A percentile compares a stretch with the other conserved stretches of the same genome.
Evolutionary conservation across 2,797 vertebrate species (phyloP).

Genomic region (Pseudochirops cupreus): DNA sequence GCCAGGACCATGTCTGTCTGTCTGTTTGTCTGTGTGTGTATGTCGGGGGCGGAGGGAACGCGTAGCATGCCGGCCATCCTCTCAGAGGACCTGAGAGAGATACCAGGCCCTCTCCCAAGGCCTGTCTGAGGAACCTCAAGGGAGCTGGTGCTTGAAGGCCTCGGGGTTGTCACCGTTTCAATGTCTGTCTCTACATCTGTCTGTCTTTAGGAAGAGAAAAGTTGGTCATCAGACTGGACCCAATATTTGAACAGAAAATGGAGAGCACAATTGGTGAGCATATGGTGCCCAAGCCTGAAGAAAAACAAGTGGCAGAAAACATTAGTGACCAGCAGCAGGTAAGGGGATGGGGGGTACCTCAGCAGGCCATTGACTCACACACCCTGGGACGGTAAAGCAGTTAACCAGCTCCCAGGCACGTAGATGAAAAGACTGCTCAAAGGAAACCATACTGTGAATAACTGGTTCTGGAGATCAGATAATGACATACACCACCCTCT

Average conservation of each 20-base stretch:
- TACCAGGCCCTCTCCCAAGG: not conserved
- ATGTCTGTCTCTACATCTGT: slow-evolving; percentile 58
- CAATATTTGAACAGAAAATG: slow-evolving; percentile 57
- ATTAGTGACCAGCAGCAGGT: slow-evolving; percentile 12
- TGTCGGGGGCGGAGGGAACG: not conserved
- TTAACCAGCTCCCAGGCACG: not conserved
- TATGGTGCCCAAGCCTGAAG: not conserved
- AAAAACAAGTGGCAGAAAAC: slow-evolving; percentile 18
- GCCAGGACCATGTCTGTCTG: not conserved
- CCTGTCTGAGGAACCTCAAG: not conserved
- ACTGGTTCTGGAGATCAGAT: not conserved
- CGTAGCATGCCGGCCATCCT: not conserved
- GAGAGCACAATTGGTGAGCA: slow-evolving; percentile 47
- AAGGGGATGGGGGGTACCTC: not conserved
- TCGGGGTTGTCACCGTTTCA: not conserved
- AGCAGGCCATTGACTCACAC: not conserved
- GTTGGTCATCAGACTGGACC: not conserved
- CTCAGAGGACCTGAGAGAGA: slow-evolving; percentile 5
- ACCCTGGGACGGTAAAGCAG: not conserved
- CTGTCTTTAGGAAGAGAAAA: slow-evolving; percentile 60
- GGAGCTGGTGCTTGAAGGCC: not conserved
- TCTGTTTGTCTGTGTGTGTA: not conserved
- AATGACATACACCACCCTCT: not conserved
- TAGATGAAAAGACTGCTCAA: slow-evolving; percentile 1
- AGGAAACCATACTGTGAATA: not conserved